Evolutionary conservation across 2,797 vertebrate species (phyloP).

Genomic region (Notolabrus celidotus): DNA sequence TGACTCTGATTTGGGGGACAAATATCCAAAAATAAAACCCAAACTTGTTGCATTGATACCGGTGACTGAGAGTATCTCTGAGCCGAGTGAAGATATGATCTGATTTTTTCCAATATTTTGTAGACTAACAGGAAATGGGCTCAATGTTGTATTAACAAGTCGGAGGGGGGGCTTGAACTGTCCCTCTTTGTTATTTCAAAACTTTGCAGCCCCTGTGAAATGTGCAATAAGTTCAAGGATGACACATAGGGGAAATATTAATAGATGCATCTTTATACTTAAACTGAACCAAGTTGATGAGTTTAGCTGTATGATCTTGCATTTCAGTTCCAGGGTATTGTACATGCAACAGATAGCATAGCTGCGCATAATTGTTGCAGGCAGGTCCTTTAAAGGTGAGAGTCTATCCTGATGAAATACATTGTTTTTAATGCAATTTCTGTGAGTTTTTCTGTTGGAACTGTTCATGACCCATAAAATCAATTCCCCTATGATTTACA

Average conservation of each 20-base stretch:
- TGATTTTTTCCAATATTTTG: too few species aligned
- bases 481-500: background rate
- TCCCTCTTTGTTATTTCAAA: background rate
- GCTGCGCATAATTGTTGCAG: background rate
- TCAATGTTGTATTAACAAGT: background rate
- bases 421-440: background rate
- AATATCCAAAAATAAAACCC: background rate
- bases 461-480: background rate
- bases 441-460: background rate
- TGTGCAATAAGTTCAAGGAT: background rate
- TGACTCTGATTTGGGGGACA: background rate
- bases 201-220: background rate
- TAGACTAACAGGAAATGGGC: too few species aligned
- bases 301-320: background rate
- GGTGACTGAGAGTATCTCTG: too few species aligned
- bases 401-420: background rate
- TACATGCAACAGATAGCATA: background rate
- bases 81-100: too few species aligned
- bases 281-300: background rate
- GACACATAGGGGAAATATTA: background rate
- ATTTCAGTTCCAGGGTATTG: background rate
- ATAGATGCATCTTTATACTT: background rate
- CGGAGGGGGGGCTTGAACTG: background rate
- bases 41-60: too few species aligned
- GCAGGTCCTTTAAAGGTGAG: background rate